Evolutionary conservation across 2,797 vertebrate species (phyloP), one percentile per base, ranked within the genome.

Genomic region (Mastacembelus armatus): DNA sequence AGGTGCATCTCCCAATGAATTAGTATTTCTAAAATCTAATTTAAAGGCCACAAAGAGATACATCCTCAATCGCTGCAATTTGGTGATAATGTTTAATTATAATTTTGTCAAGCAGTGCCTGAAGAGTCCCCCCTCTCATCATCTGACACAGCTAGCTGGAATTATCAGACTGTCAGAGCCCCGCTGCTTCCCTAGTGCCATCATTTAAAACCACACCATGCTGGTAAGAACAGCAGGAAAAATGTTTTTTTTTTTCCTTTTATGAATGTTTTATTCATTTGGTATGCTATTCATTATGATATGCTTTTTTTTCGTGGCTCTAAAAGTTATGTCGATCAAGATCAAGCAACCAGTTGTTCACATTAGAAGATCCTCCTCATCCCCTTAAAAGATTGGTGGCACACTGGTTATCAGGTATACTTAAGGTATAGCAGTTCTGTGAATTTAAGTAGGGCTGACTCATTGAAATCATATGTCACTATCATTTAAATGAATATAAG

Each of bases 31-130:
- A 81, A 80, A 84, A 48, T 65, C 63, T 57, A 56, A 77, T 85
- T 85, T 66, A 83, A 73, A 71, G 66, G 72, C 79, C 79, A 84
- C 60, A 79, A 82, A 85, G 83, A 88, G 80, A 86, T 55, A 58
- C 65, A 69, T 65, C 65, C 81, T 80, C 82, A 85, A 82, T 85
- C 81, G 78, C 75, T 81, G 83, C 79, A 88, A 84, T 88, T 89
- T 84, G 77, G 69, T 75, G 84, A 87, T 88, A 86, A 90, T 80
- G 50, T 74, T 66, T 88, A 75, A 88, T 91, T 88, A 80, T 88
- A 77, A 89, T 88, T 83, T 73, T 76, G 78, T 88, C 79, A 79
- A 81, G 85, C 62, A 39, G 77, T 8, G 72, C 74, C 75, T 89
- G 81, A 83, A 85, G 83, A 84, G 78, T 38, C 42, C 54, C 60